These are phyloP conservation scores for Pseudotriccus pelzelni DNA, from an alignment of 2,797 vertebrate genomes.

Conservation along the genomic window DNA sequence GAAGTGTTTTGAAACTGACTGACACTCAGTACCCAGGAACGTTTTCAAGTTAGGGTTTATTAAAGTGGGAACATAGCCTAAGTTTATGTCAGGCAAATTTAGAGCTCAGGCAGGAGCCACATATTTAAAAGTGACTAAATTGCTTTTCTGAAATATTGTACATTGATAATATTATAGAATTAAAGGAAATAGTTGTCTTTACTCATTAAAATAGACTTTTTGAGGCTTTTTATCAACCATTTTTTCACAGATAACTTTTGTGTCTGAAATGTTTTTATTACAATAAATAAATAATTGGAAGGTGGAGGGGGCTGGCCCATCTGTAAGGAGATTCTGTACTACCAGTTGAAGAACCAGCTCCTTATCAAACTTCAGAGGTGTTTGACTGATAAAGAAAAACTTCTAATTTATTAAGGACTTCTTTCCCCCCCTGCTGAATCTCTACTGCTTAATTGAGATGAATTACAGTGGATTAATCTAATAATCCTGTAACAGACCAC, in stretches of 20 bases:
- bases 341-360: rapidly evolving
- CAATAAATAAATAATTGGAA: background rate
- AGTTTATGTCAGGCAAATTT: background rate
- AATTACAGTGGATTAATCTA: background rate
- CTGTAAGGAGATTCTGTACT: background rate
- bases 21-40: background rate
- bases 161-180: background rate
- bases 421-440: background rate
- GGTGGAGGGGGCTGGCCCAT: background rate
- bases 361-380: background rate
- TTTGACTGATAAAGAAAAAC: background rate
- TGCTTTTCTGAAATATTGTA: background rate
- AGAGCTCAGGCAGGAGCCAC: background rate
- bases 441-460: background rate
- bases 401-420: background rate
- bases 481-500: background rate
- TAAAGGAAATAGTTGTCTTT: background rate
- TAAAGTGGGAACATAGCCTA: background rate
- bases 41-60: background rate
- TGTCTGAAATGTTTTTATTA: background rate
- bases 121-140: background rate
- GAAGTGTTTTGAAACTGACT: background rate
- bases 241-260: background rate
- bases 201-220: background rate
- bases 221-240: background rate